Base-by-base conservation (phyloP, 1,140 invertebrate genomes). In the Drosophila arizonae region DNA sequence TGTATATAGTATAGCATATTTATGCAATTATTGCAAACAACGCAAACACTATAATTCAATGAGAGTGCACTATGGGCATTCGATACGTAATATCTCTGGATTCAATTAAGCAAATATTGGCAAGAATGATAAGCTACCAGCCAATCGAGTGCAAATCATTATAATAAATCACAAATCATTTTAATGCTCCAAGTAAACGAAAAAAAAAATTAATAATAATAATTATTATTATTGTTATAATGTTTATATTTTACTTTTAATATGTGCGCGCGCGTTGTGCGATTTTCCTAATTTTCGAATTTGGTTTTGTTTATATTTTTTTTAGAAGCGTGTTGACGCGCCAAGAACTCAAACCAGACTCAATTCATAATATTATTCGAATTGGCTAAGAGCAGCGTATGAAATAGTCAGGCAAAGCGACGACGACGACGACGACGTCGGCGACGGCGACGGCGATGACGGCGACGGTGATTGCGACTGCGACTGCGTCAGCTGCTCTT, bases 301-400 rank as follows among this genome's bases (percentile, higher is more conserved):
- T 21, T 21, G 1, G 21, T 24, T 24, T 24, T 24, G 0, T 24
- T 24, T 24, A 0, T 3, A 5, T 26, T 41, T 43, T 21, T 11
- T 13, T 21, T 41, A 28, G 62, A 39, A 82, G 79, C 75, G 85
- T 72, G 70, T 67, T 72, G 69, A 72, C 86, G 56, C 86, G 78
- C 70, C 86, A 85, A 90, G 86, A 86, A 90, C 86, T 77, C 65
- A 82, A 90, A 65, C 69, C 73, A 86, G 86, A 90, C 86, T 90
- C 86, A 90, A 72, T 86, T 78, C 72, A 66, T 50, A 58, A 65
- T 65, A 58, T 73, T 65, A 58, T 73, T 57, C 64, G 76, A 88
- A 73, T 77, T 88, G 84, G 84, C 84, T 70, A 87, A 87, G 76
- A 79, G 55, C 54, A 74, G 65, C 66, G 70, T 61, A 79, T 62